A percentile compares a stretch with the other conserved stretches of the same genome.
phyloP scores from a whole-genome alignment of 1,140 invertebrate genomes.

The Pteromalus puparum region DNA sequence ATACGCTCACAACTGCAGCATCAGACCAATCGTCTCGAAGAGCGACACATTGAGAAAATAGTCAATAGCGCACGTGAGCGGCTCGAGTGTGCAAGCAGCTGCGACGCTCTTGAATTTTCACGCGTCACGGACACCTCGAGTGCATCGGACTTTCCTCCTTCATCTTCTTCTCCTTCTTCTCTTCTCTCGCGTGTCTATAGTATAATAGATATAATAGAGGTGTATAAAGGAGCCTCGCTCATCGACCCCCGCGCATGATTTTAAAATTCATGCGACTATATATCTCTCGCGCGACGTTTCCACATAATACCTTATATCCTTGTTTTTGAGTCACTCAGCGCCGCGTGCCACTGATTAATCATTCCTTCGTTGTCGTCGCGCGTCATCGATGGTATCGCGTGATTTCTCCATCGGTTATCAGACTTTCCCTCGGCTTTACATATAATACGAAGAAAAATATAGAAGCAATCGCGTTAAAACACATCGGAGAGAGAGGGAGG shows the following conservation, averaged over 20 bases:
- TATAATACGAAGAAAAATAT: too few relatives aligned
- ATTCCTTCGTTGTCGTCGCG: background rate
- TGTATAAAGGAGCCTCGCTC: background rate
- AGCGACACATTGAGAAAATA: background rate
- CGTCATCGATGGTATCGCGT: background rate
- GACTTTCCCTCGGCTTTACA: too few relatives aligned
- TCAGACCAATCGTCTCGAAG: constrained; percentile 6
- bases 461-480: background rate
- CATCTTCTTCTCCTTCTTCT: constrained; percentile 16
- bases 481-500: background rate
- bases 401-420: background rate
- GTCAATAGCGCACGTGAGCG: background rate
- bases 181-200: background rate
- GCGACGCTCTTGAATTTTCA: constrained; percentile 36
- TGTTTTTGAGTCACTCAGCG: background rate
- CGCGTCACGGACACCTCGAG: constrained; percentile 27
- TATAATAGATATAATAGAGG: background rate
- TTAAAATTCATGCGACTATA: constrained; percentile 41
- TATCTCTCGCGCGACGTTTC: background rate
- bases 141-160: background rate
- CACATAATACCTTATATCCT: too few relatives aligned
- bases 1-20: too few relatives aligned
- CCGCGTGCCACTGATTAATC: background rate
- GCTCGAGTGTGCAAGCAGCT: constrained; percentile 14
- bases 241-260: constrained; percentile 10